A percentile compares a stretch with the other conserved stretches of the same genome.
phyloP scores from a whole-genome alignment of 2,888 invertebrate genomes.

The Diabrotica balteata region DNA sequence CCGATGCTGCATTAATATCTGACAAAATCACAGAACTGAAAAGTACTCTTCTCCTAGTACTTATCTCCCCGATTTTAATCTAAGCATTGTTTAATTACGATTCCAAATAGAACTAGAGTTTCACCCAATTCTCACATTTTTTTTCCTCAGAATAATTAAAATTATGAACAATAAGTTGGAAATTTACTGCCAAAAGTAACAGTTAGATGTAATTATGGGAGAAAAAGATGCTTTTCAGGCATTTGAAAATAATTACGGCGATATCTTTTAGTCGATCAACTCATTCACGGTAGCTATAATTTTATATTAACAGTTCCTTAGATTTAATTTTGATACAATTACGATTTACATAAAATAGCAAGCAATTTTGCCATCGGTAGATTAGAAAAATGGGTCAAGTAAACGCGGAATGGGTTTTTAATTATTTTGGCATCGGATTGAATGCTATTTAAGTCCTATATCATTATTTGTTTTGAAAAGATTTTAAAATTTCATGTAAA shows the following conservation, averaged over 20 bases:
- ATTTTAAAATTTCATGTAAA: too few relatives aligned
- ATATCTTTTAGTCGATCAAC: conserved; percentile 25
- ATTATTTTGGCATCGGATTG: too few relatives aligned
- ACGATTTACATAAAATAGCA: too few relatives aligned
- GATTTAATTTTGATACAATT: neutral
- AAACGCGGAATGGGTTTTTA: too few relatives aligned
- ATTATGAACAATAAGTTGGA: conserved; percentile 42
- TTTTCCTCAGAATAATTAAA: conserved; percentile 43
- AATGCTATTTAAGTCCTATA: too few relatives aligned
- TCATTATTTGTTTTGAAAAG: too few relatives aligned
- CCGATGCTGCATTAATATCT: conserved; percentile 1
- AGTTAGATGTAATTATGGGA: conserved; percentile 42
- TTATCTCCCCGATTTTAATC: conserved; percentile 13
- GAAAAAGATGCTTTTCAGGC: conserved; percentile 32
- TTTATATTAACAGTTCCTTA: conserved; percentile 24
- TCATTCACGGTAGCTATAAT: conserved; percentile 12
- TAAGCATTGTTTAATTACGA: conserved; percentile 20
- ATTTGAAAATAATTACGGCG: conserved; percentile 31
- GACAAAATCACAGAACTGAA: conserved; percentile 5
- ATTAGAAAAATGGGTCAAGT: too few relatives aligned
- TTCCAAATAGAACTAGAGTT: conserved; percentile 25
- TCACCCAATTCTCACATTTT: conserved; percentile 50
- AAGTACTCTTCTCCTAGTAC: neutral
- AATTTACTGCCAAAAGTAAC: conserved; percentile 42
- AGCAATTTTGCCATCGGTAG: too few relatives aligned